Conservation (phyloP, 2,113 vertebrate genomes). For the Crotophaga sulcirostris region DNA sequence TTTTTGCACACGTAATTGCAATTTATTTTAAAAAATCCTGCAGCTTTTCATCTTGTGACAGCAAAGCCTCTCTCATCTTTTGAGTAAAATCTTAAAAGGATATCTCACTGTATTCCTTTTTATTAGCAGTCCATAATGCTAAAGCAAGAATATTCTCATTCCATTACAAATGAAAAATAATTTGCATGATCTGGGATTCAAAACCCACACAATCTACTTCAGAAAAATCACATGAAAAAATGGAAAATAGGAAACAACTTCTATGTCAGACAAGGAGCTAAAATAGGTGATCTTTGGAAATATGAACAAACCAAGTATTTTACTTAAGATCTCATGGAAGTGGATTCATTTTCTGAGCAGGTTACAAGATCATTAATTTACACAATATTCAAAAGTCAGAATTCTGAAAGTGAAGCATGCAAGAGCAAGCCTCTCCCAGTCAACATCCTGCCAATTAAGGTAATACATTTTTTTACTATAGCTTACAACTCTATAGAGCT, state of each 20-base stretch:
- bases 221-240: not conserved
- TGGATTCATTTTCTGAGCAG: not conserved
- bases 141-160: not conserved
- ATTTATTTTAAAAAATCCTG: constrained; percentile 3
- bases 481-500: not conserved
- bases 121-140: not conserved
- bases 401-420: not conserved
- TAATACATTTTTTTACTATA: not conserved
- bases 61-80: not conserved
- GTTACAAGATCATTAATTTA: not conserved
- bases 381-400: not conserved
- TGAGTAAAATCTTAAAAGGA: not conserved
- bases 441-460: not conserved
- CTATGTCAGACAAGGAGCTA: not conserved
- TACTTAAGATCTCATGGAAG: not conserved
- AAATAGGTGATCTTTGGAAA: not conserved
- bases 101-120: not conserved
- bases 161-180: not conserved
- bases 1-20: not conserved
- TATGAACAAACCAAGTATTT: not conserved
- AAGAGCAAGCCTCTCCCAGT: not conserved
- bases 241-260: not conserved
- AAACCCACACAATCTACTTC: not conserved
- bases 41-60: not conserved
- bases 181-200: not conserved